A percentile compares a stretch with the other conserved stretches of the same genome.
These are phyloP conservation scores for Pandemis cinnamomeana DNA, from an alignment of 2,888 invertebrate species.

Conservation along the genomic window DNA sequence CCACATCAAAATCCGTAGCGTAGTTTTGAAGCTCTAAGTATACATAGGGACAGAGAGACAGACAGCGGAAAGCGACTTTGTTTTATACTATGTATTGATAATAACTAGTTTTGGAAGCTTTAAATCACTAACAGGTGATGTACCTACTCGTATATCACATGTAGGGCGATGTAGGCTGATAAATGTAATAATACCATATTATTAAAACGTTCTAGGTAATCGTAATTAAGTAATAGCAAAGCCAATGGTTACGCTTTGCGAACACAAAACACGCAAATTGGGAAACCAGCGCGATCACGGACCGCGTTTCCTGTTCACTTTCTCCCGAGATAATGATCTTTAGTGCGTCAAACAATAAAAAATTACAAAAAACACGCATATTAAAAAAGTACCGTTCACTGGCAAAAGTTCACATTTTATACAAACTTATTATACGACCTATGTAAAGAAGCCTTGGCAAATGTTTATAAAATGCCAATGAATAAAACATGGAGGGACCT, in stretches of 20 bases:
- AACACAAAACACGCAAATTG: constrained; percentile 50
- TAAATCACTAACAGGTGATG: not conserved
- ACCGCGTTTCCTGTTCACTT: constrained; percentile 55
- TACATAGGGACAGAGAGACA: not conserved
- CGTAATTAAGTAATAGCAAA: constrained; percentile 26
- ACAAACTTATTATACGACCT: constrained; percentile 16
- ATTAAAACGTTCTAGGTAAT: constrained; percentile 9
- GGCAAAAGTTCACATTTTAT: constrained; percentile 16
- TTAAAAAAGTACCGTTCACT: constrained; percentile 8
- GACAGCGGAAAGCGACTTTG: constrained; percentile 18
- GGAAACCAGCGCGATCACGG: constrained; percentile 52
- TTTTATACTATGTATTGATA: not conserved
- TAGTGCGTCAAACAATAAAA: constrained; percentile 43
- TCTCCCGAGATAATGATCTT: constrained; percentile 51
- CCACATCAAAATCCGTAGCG: too few relatives aligned
- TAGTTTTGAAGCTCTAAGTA: too few relatives aligned
- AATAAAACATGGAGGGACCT: constrained; percentile 17
- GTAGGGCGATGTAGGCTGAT: not conserved
- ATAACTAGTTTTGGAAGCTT: constrained; percentile 17
- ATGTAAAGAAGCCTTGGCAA: constrained; percentile 20
- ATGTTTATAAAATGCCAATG: constrained; percentile 29
- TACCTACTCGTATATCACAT: not conserved
- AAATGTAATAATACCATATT: not conserved
- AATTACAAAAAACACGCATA: constrained; percentile 16
- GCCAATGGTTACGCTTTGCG: constrained; percentile 47